Evolutionary conservation across 2,113 vertebrate genomes (phyloP).

Genomic region (Phrynosoma blainvillii): DNA sequence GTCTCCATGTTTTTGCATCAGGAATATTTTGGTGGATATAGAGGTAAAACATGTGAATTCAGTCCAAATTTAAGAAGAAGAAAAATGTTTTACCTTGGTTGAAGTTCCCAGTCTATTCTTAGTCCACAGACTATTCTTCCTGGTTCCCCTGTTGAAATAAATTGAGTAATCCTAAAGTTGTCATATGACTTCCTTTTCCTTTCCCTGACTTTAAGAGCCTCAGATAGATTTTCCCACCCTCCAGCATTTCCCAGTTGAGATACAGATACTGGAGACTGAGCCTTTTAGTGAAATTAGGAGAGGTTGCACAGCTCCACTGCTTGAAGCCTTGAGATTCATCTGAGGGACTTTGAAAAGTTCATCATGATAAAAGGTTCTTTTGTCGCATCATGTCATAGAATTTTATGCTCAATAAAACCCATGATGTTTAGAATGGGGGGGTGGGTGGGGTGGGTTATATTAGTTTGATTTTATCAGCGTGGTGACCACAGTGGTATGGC

Average conservation of each 20-base stretch:
- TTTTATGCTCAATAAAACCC: not conserved
- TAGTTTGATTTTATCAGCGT: not conserved
- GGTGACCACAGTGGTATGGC: not conserved
- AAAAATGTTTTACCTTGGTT: too few relatives aligned
- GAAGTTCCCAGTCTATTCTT: too few relatives aligned
- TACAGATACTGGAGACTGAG: not conserved
- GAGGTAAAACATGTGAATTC: too few relatives aligned
- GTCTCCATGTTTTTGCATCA: too few relatives aligned
- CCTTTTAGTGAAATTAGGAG: not conserved
- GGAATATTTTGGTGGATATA: too few relatives aligned
- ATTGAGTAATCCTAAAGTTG: too few relatives aligned
- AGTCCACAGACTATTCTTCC: too few relatives aligned
- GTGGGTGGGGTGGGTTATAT: not conserved
- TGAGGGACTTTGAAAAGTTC: too few relatives aligned
- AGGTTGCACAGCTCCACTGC: not conserved
- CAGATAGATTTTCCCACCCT: too few relatives aligned
- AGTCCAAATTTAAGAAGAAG: too few relatives aligned
- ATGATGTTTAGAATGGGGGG: not conserved
- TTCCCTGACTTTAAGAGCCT: too few relatives aligned
- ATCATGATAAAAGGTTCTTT: not conserved
- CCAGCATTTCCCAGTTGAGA: not conserved
- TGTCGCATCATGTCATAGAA: not conserved
- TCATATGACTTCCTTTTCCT: not conserved
- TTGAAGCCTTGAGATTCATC: not conserved
- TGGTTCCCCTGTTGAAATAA: too few relatives aligned